A percentile compares a stretch with the other conserved stretches of the same genome.
Evolutionary conservation across 2,797 vertebrate species (phyloP).

Genomic region (Enteromius unitaeniatus): DNA sequence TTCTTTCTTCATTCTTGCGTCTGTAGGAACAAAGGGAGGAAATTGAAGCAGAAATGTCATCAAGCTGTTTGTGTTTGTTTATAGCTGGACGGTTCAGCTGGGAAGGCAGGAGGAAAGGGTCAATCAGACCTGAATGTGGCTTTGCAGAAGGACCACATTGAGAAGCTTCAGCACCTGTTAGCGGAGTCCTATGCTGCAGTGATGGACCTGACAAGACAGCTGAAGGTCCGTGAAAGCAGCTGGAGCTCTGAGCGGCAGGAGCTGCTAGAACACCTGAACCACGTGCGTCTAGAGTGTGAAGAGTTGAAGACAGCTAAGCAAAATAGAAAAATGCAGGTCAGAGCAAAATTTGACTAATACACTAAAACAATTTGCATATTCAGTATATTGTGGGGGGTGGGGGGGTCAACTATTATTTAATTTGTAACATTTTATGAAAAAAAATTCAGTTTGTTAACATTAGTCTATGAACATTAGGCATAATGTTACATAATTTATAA

Average conservation of each 20-base stretch:
- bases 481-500: background rate
- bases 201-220: constrained; percentile 84
- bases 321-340: constrained; percentile 42
- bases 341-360: background rate
- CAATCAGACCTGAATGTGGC: constrained; percentile 55
- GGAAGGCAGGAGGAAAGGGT: constrained; percentile 67
- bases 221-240: constrained; percentile 84
- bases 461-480: background rate
- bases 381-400: background rate
- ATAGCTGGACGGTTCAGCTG: constrained; percentile 79
- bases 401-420: background rate
- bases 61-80: constrained; percentile 27
- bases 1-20: background rate
- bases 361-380: background rate
- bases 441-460: background rate
- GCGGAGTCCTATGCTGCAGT: constrained; percentile 84
- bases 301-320: constrained; percentile 20
- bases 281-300: constrained; percentile 78
- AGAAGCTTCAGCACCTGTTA: constrained; percentile 85
- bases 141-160: constrained; percentile 71
- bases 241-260: constrained; percentile 84
- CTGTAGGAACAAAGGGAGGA: background rate
- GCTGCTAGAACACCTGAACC: constrained; percentile 80
- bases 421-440: background rate
- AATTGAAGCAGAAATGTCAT: background rate